Conservation (phyloP, 1,140 invertebrate genomes). For the Drosophila serrata region DNA sequence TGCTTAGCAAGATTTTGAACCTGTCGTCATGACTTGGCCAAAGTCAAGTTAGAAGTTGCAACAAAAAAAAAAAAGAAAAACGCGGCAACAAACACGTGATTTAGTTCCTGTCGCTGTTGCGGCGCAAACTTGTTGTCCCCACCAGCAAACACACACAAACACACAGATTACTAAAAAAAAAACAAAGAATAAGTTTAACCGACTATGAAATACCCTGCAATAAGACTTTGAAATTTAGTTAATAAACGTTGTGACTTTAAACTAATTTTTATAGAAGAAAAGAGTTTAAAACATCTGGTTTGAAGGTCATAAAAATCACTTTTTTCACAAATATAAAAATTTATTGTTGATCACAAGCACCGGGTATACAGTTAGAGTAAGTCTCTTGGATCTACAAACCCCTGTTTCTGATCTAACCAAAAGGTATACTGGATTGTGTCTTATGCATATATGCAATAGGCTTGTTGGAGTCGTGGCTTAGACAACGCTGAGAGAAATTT, state of each 20-base stretch:
- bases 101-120: conserved; percentile 79
- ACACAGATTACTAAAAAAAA: conserved; percentile 6
- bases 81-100: conserved; percentile 68
- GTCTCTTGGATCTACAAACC: neutral
- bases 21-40: conserved; percentile 83
- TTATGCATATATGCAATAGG: conserved; percentile 67
- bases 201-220: conserved; percentile 1
- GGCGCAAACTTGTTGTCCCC: conserved; percentile 73
- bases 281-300: too few relatives aligned
- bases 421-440: conserved; percentile 41
- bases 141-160: conserved; percentile 20
- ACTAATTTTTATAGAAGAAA: too few relatives aligned
- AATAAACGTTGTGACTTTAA: too few relatives aligned
- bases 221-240: too few relatives aligned
- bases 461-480: conserved; percentile 36
- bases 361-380: neutral
- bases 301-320: neutral
- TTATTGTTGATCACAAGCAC: neutral
- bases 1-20: conserved; percentile 80
- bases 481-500: conserved; percentile 21
- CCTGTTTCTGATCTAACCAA: neutral
- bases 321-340: neutral
- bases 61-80: conserved; percentile 44
- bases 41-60: conserved; percentile 78
- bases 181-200: neutral